Evolutionary conservation across 92 coral and sea anemone species (phyloP), one percentile per base, ranked within the genome.

Genomic region (Micromussa lordhowensis): DNA sequence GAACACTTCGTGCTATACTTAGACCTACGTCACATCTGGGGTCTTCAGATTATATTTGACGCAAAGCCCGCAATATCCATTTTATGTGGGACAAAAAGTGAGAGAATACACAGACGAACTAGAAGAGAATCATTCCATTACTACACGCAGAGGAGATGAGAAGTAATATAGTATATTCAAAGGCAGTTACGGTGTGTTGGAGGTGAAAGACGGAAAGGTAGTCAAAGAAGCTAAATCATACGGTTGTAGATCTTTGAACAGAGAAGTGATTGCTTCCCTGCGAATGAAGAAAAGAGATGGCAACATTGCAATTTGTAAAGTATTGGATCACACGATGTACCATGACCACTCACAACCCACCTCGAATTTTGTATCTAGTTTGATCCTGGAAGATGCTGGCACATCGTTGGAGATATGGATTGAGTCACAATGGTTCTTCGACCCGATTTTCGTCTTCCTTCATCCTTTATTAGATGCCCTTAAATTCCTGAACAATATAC

Each of bases 21-120:
- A 13, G 21, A 40, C 80, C 59, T 15, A 44, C 80, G 59, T 16
- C 49, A 9, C 13, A 15, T 40, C 58, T 31, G 11, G 31, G 40
- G 5, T 63, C 38, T 22, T 53, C 64, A 66, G 82, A 24, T 78
- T 78, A 28, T 78, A 78, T 53, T 29, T 78, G 82, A 78, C 64
- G 40, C 64, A 66, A n/a, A 7, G 15, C 49, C 66, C 64, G 4
- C 19, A 2, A n/a, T 78, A 18, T 49, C 36, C 34, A 5, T 78
- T n/a, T 48, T 78, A 22, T 19, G 82, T 78, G 22, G 13, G 12
- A 14, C 82, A 66, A 29, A 78, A 53, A 78, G 82, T 78, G 22
- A 78, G 82, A 78, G 24, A 19, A 21, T 78, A 78, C 24, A 26
- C n/a, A 26, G 82, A 78, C 36, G 26, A 78, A 16, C 54, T 78